phyloP scores from a whole-genome alignment of 2,113 vertebrate species.

The Pithys albifrons region DNA sequence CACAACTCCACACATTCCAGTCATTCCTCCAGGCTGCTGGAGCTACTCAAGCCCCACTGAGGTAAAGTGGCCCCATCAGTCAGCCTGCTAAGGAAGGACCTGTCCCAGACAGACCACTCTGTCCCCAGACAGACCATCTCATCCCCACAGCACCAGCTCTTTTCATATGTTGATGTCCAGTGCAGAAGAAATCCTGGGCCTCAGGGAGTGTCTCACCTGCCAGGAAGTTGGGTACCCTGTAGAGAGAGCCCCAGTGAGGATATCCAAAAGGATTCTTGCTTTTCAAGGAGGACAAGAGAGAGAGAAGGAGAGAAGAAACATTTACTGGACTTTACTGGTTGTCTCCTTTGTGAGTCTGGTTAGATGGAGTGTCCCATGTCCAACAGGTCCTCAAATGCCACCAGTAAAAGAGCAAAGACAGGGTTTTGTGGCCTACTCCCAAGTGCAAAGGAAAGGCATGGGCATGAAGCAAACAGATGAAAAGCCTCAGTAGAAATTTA shows the following conservation, averaged over 20 bases:
- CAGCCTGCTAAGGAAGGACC: not conserved
- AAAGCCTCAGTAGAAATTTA: not conserved
- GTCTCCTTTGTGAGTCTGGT: not conserved
- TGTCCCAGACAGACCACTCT: not conserved
- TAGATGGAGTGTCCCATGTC: not conserved
- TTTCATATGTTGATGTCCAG: not conserved
- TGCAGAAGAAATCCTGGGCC: not conserved
- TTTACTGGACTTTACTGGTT: not conserved
- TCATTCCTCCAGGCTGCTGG: slow-evolving; percentile 48
- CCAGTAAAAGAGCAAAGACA: not conserved
- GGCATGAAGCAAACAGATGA: not conserved
- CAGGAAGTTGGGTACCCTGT: not conserved
- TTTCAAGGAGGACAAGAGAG: not conserved
- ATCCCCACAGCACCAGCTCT: accelerated
- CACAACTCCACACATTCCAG: slow-evolving; percentile 1
- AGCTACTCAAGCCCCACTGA: not conserved
- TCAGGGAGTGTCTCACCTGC: not conserved
- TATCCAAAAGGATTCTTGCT: not conserved
- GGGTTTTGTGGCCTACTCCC: not conserved
- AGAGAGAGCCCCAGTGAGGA: not conserved
- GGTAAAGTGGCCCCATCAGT: not conserved
- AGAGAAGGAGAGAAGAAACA: not conserved
- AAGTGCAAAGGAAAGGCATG: not conserved
- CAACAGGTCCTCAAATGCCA: not conserved
- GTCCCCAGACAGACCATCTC: not conserved